These are phyloP conservation scores for Sebastes dallii DNA, from an alignment of 2,797 vertebrate genomes.

Conservation along the genomic window DNA sequence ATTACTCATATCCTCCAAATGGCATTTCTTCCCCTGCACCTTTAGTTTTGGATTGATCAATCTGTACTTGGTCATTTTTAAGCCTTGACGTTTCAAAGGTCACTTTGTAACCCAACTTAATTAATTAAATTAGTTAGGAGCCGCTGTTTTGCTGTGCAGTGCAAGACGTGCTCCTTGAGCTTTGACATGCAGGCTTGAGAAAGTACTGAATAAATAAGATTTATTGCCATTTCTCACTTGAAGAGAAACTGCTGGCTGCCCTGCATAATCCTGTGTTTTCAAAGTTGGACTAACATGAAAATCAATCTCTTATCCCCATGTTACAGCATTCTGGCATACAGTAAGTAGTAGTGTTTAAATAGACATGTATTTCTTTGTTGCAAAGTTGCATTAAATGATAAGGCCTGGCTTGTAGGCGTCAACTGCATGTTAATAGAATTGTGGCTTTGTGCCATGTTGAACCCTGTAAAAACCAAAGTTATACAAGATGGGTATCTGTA, in stretches of 20 bases:
- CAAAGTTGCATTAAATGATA: conserved; percentile 6
- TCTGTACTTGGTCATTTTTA: conserved; percentile 69
- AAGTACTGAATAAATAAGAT: conserved; percentile 76
- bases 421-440: neutral
- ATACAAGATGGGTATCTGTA: neutral
- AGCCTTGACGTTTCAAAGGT: conserved; percentile 75
- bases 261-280: conserved; percentile 41
- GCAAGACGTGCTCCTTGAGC: conserved; percentile 59
- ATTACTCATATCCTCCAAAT: conserved; percentile 22
- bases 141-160: conserved; percentile 44
- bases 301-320: conserved; percentile 38
- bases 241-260: conserved; percentile 40
- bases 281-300: conserved; percentile 52
- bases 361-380: neutral
- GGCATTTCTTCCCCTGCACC: conserved; percentile 7
- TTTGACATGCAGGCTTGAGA: conserved; percentile 70
- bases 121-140: conserved; percentile 73
- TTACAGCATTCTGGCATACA: neutral
- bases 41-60: conserved; percentile 54
- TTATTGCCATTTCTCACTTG: conserved; percentile 62
- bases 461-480: neutral
- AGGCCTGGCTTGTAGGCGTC: neutral
- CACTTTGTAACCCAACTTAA: conserved; percentile 70
- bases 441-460: neutral
- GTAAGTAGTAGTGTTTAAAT: conserved; percentile 4